Conservation (phyloP, 2,888 invertebrate genomes). For the Zele albiditarsus region DNA sequence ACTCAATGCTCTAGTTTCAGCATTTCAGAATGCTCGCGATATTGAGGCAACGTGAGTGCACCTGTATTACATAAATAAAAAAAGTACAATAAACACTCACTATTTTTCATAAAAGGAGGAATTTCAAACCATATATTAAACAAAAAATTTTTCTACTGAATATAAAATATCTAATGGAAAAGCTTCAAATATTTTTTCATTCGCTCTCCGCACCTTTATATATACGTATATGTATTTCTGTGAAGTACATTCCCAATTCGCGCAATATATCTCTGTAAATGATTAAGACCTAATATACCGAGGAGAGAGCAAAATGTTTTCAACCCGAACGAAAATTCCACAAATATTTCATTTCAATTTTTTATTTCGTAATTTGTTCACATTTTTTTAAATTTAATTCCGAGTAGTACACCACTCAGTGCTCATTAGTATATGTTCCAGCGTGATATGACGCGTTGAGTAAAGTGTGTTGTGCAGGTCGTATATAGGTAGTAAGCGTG, state of each 20-base stretch:
- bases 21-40: conserved; percentile 86
- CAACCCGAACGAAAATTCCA: neutral
- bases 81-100: neutral
- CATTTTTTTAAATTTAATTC: conserved; percentile 23
- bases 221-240: no score
- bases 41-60: conserved; percentile 61
- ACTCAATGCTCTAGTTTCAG: conserved; percentile 89
- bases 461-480: conserved; percentile 7
- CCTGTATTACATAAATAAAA: neutral
- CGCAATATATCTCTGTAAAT: no score
- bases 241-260: no score
- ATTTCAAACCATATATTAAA: neutral
- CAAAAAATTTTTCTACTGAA: no score
- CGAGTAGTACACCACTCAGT: conserved; percentile 4
- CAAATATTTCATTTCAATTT: neutral
- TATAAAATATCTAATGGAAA: no score
- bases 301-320: neutral
- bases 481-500: neutral
- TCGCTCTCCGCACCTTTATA: no score
- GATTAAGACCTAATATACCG: no score
- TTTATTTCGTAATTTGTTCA: conserved; percentile 6
- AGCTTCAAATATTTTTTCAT: no score
- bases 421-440: conserved; percentile 16
- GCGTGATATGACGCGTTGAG: conserved; percentile 17
- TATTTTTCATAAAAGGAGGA: neutral